Percentiles rank a stretch among this genome's conserved stretches.
phyloP scores from a whole-genome alignment of 2,797 vertebrate species.

The Schizopygopsis malacanthus region DNA sequence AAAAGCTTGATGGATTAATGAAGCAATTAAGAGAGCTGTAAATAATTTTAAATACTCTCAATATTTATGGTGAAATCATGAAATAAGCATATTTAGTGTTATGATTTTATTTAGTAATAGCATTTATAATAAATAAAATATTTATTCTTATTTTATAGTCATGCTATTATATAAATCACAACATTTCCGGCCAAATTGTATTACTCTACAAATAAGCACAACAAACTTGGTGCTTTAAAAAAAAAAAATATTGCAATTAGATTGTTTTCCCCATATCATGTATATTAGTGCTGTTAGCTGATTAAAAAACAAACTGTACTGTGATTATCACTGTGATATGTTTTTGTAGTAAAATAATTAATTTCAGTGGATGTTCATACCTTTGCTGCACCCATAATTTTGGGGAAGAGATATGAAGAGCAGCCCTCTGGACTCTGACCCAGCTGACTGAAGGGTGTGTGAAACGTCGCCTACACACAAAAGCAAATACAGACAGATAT shows the following conservation, averaged over 20 bases:
- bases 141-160: not conserved
- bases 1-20: not conserved
- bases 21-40: not conserved
- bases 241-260: no score
- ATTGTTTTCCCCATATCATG: not conserved
- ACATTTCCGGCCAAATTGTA: not conserved
- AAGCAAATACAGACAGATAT: not conserved
- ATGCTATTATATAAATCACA: not conserved
- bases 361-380: constrained; percentile 65
- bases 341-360: not conserved
- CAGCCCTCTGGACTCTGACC: constrained; percentile 92
- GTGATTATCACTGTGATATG: not conserved
- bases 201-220: not conserved
- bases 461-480: constrained; percentile 86
- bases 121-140: not conserved
- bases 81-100: not conserved
- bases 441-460: constrained; percentile 88
- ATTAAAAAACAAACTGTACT: not conserved
- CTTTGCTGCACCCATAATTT: constrained; percentile 89
- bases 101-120: not conserved
- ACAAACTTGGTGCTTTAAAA: not conserved
- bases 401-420: constrained; percentile 92
- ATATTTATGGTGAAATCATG: not conserved
- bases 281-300: not conserved
- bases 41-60: not conserved